These are phyloP conservation scores for Drosophila niveifrons DNA, from an alignment of 2,888 invertebrate genomes.

Conservation along the genomic window DNA sequence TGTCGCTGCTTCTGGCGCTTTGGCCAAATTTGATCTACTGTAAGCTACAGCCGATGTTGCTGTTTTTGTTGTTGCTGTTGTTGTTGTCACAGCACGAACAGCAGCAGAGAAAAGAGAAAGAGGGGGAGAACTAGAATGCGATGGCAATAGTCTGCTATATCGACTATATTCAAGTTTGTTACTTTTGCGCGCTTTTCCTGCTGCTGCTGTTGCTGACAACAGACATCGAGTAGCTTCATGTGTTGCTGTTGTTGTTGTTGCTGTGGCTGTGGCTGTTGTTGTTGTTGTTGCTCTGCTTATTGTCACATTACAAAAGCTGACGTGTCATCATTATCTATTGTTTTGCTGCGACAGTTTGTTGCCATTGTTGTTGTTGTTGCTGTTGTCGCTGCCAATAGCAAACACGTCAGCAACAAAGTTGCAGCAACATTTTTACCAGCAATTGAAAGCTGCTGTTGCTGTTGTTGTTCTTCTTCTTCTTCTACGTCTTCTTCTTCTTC, in stretches of 20 bases:
- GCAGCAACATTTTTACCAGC: slow-evolving; percentile 58
- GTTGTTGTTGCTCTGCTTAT: slow-evolving; percentile 53
- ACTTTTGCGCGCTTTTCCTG: slow-evolving; percentile 60
- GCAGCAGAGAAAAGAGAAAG: slow-evolving; percentile 1
- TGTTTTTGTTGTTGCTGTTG: slow-evolving; percentile 35
- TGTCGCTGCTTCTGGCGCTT: background rate
- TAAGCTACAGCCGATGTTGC: slow-evolving; percentile 5
- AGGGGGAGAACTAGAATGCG: background rate
- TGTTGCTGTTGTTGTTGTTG: slow-evolving; percentile 44
- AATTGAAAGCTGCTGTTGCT: slow-evolving; percentile 31
- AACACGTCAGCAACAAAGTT: slow-evolving; percentile 65
- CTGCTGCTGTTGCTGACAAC: slow-evolving; percentile 61
- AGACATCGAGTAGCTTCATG: slow-evolving; percentile 70
- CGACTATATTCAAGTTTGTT: slow-evolving; percentile 63
- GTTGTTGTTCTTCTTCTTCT: slow-evolving; percentile 17
- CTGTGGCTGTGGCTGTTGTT: slow-evolving; percentile 36
- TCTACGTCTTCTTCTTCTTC: background rate
- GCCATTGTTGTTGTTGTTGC: slow-evolving; percentile 22
- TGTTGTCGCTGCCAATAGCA: slow-evolving; percentile 36
- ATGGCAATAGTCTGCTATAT: slow-evolving; percentile 22
- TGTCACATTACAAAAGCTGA: slow-evolving; percentile 78
- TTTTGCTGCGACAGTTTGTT: slow-evolving; percentile 46
- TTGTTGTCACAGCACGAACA: slow-evolving; percentile 38
- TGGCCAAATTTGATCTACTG: slow-evolving; percentile 5
- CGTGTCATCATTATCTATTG: slow-evolving; percentile 78